Base-by-base conservation (phyloP, 2,888 invertebrate genomes). In the Drosophila meridionalis region DNA sequence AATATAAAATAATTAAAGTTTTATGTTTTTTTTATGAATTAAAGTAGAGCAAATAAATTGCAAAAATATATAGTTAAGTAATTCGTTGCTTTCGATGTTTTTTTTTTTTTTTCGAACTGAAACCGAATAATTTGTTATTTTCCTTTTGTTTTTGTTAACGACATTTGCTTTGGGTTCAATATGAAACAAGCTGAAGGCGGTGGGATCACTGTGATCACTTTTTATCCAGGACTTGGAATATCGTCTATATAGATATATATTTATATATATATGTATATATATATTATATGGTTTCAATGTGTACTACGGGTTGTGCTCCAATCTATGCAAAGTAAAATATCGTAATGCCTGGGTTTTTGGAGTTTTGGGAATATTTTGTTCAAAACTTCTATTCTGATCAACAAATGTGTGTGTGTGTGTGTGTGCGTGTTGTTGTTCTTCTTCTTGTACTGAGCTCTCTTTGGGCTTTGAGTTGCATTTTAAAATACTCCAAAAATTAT, bases 121-220 rank as follows among this genome's bases (percentile, higher is more conserved):
- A 85, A 85, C 88, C 84, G 83, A 84, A 84, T 47, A 60, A 63
- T 63, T 73, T 47, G 20, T 62, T 53, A 14, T 32, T 42, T n/a
- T 57, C 34, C 28, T 28, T 14, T 14, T 5, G 0, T 34, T 34
- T 50, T 32, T 9, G 55, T 55, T 61, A 70, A 69, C 55, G 68
- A 72, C 72, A 67, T 60, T 79, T 48, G 60, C 63, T 73, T 71
- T 53, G 83, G 78, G 66, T 52, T 73, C 47, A 52, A 72, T 76
- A 69, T 68, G 76, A 85, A 82, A 80, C 73, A 88, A 86, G 83
- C 87, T 67, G 70, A 88, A 86, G 83, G 88, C 85, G 85, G 85
- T 86, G 85, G 85, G 85, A 83, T 86, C 82, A 72, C 73, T 78
- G 76, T 86, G 83, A 75, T 86, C 76, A 79, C 73, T 69, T 56